Base-by-base conservation (phyloP, 1,140 invertebrate genomes). In the Bombus sibiricus region DNA sequence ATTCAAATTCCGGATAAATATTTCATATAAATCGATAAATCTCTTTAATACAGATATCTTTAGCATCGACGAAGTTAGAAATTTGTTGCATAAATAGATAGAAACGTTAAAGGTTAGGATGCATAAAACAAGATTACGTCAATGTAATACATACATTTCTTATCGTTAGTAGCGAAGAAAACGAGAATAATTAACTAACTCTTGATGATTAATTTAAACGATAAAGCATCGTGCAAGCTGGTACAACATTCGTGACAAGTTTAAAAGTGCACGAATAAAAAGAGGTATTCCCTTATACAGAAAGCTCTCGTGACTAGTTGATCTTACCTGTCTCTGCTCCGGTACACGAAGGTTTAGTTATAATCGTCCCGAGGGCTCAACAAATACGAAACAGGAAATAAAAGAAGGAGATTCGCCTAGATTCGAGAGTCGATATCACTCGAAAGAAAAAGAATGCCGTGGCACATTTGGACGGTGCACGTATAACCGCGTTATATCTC, bases 371-470 rank as follows among this genome's bases (percentile, higher is more conserved):
- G 15, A 72, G 39, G 13, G 25, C 12, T 25, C 25, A 12, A 3
- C 10, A 39, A 68, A 13, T 22, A 66, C 71, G 43, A 59, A 59
- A 22, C 75, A 28, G 4, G 3, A 18, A 57, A 69, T 57, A 69
- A 79, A 78, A 81, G 59, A 81, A 78, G 37, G 12, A 10, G 64
- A 85, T 89, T 53, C 41, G 47, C 53, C 53, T 79, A 59, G 41
- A n/a, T n/a, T n/a, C n/a, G n/a, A 76, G 66, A n/a, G 18, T 64
- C 66, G 37, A 73, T n/a, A 76, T 57, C 53, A 12, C 2, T 47
- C 15, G 53, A 72, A 88, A 34, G 39, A 74, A 79, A 43, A 80
- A 34, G 57, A 59, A 37, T 64, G 87, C 66, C 64, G 18, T 9
- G 22, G 4, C 64, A 82, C 69, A 69, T 69, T 69, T 32, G 9